Base-by-base conservation (phyloP, 2,888 invertebrate genomes). In the Exephanes ischioxanthus region DNA sequence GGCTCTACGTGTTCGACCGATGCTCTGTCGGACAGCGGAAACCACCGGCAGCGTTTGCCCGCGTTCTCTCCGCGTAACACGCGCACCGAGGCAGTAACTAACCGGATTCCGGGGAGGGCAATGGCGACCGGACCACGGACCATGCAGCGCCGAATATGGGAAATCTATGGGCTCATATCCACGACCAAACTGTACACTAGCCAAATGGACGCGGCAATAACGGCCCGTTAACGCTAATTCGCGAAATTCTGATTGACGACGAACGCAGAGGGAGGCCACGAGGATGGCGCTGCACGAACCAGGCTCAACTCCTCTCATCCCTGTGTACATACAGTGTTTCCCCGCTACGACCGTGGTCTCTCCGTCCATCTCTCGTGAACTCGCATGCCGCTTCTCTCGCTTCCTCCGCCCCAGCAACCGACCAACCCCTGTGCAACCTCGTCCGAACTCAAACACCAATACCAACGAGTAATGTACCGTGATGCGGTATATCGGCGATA, bases 171-270 rank as follows among this genome's bases (percentile, higher is more conserved):
- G 92, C 93, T 93, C 93, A 92, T 94, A 93, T 94, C 91, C 93
- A 91, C 91, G 90, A 90, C 90, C 92, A 91, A 93, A 92, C 93
- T 92, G 92, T 92, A 92, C 92, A 92, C 93, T 90, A 92, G 93
- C 93, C 93, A 94, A 94, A 94, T 94, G 94, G 94, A 94, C 94
- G 93, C 93, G 91, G 94, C 94, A 94, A 94, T 94, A 94, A 94
- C 93, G 93, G 93, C 93, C 93, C 94, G 93, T 94, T 94, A 94
- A 94, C 94, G 94, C 93, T 94, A 94, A 94, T 94, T 94, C 94
- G 94, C 93, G 93, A 91, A 93, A 94, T 94, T 93, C 94, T 94
- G 94, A 94, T 94, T 93, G 94, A 94, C 94, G 94, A 93, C 89
- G 91, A 89, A 89, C 90, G 88, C 90, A 90, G 77, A 86, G 90